Percentiles rank a stretch among this genome's conserved stretches.
phyloP scores from a whole-genome alignment of 2,888 invertebrate genomes.

The Vandiemenella viatica region DNA sequence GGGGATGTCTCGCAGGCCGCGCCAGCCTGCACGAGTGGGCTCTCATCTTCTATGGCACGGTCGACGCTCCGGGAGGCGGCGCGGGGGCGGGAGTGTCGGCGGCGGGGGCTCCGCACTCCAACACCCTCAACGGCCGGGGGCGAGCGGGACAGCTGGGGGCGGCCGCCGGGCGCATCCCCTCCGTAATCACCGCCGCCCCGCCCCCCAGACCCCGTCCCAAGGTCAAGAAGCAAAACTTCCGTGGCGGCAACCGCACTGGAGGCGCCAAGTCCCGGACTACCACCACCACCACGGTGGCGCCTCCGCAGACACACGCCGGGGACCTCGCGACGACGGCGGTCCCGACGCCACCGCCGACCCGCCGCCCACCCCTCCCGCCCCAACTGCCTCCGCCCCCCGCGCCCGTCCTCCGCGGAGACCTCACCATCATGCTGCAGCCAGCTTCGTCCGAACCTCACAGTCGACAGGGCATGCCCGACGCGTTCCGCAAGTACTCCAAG shows the following conservation, averaged over 20 bases:
- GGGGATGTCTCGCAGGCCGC: conserved; percentile 67
- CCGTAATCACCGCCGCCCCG: conserved; percentile 11
- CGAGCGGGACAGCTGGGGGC: conserved; percentile 24
- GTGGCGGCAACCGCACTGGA: too few species aligned
- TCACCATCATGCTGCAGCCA: conserved; percentile 6
- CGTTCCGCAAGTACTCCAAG: too few species aligned
- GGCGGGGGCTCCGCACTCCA: conserved; percentile 21
- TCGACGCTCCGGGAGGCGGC: conserved; percentile 31
- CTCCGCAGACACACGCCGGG: conserved; percentile 21
- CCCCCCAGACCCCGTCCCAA: conserved; percentile 9
- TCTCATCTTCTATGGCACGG: conserved; percentile 81
- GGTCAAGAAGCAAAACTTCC: too few species aligned
- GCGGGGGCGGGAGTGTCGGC: conserved; percentile 25
- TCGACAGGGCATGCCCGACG: too few species aligned
- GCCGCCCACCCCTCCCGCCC: conserved; percentile 32
- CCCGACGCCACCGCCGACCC: conserved; percentile 15
- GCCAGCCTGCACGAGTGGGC: conserved; percentile 88
- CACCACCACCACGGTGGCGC: conserved; percentile 23
- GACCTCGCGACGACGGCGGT: conserved; percentile 20
- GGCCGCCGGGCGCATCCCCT: too few species aligned
- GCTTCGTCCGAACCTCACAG: neutral
- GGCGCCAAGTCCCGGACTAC: conserved; percentile 16
- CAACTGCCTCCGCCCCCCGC: conserved; percentile 5
- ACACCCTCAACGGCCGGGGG: too few species aligned
- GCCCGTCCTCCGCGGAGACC: too few species aligned